Evolutionary conservation across 2,888 invertebrate genomes (phyloP).

Genomic region (Nomada ruficornis): DNA sequence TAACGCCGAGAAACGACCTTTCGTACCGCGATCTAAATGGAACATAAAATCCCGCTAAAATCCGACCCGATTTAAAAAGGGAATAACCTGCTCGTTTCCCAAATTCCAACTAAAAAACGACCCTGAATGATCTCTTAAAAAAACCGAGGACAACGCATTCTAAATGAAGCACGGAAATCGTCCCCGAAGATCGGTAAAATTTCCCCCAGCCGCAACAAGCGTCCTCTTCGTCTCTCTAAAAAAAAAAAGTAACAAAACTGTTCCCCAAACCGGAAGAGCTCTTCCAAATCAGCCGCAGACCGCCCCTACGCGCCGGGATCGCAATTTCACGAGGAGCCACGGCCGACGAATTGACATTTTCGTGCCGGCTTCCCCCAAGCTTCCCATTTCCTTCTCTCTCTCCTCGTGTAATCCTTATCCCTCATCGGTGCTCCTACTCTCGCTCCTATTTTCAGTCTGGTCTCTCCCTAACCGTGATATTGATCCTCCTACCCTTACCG

Average conservation of each 20-base stretch:
- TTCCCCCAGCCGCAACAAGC: no score
- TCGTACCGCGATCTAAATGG: no score
- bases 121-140: no score
- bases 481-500: slow-evolving; percentile 78
- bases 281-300: slow-evolving; percentile 19
- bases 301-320: slow-evolving; percentile 47
- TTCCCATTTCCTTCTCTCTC: slow-evolving; percentile 40
- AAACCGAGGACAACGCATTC: no score
- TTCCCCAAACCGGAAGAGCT: slow-evolving; percentile 20
- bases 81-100: no score
- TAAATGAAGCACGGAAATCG: no score
- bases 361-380: slow-evolving; percentile 47
- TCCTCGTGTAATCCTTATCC: slow-evolving; percentile 72
- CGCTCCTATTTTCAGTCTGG: slow-evolving; percentile 75
- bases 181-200: no score
- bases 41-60: no score
- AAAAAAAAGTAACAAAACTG: background rate
- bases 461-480: slow-evolving; percentile 81
- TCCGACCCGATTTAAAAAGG: no score
- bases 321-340: slow-evolving; percentile 57
- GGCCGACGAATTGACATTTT: slow-evolving; percentile 70
- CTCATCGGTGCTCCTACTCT: slow-evolving; percentile 70
- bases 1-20: no score
- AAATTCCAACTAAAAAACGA: no score
- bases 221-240: no score